Evolutionary conservation across 1,140 invertebrate genomes (phyloP), one percentile per base, ranked within the genome.

Genomic region (Andrena cerasifolii): DNA sequence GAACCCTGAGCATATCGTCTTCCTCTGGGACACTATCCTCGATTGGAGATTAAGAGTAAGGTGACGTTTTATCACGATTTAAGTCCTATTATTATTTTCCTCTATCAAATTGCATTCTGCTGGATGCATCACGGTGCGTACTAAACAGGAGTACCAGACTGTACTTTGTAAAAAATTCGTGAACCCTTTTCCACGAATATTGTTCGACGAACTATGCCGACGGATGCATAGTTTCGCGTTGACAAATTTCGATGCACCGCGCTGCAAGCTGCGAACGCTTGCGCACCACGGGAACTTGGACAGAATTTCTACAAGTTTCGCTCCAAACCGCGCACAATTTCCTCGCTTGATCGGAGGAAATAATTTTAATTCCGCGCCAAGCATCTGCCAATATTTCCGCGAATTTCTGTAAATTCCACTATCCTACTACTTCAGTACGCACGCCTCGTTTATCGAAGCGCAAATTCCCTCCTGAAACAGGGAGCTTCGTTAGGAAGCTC

Each of bases 1-100:
- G 8, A 56, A 21, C 7, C 7, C 24, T 8, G 24, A 5, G 18
- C 36, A 45, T 14, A 24, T 10, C 3, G 12, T 31, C 26, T 56
- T 72, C 45, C 47, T 33, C 16, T 24, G 53, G 14, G 4, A 45
- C 47, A n/a, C 51, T 7, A 28, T 47, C 14, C 18, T 33, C 63
- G 28, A 10, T 12, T 31, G 26, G 12, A 56, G 36, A 68, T 67
- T 75, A 73, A 56, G 36, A 68, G 56, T 75, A 73, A 63, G 40
- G 31, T 51, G 31, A 28, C 70, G 12, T 1, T 49, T 31, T 26
- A 62, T 49, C n/a, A 21, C n/a, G n/a, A 47, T 24, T 61, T 61
- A 43, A 24, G 3, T 4, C 18, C 31, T 21, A 8, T n/a, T 16
- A 18, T 31, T 31, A 56, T 33, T 18, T 58, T 24, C 16, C 33